A percentile compares a stretch with the other conserved stretches of the same genome.
These are phyloP conservation scores for Ornithoptera priamus DNA, from an alignment of 2,888 invertebrate genomes.

Conservation along the genomic window DNA sequence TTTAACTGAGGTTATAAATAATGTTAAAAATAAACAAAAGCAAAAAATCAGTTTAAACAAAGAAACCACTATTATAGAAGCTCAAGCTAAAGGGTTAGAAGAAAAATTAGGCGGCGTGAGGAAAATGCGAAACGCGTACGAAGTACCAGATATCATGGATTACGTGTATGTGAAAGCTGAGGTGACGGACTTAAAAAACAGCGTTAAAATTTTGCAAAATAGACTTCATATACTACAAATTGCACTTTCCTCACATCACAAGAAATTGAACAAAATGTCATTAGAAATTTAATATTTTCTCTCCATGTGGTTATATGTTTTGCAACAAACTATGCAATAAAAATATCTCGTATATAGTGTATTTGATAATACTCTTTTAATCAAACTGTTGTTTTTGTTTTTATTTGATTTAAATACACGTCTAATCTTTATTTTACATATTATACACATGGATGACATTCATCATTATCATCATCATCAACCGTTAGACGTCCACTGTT, in stretches of 20 bases:
- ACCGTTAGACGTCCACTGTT: no score
- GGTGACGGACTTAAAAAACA: conserved; percentile 65
- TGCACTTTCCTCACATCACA: conserved; percentile 57
- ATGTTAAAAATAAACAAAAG: conserved; percentile 60
- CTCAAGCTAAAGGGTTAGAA: conserved; percentile 61
- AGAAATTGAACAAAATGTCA: conserved; percentile 43
- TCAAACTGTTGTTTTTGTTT: no score
- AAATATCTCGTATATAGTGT: neutral
- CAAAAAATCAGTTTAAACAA: conserved; percentile 64
- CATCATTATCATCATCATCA: no score
- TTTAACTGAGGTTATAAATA: conserved; percentile 59
- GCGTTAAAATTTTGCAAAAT: conserved; percentile 59
- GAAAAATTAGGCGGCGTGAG: conserved; percentile 60
- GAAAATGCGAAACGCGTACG: conserved; percentile 62
- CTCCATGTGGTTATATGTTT: neutral
- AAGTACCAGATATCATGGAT: conserved; percentile 80
- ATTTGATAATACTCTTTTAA: no score
- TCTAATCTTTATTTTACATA: no score
- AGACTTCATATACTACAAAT: conserved; percentile 61
- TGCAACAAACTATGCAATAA: neutral
- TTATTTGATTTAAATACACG: no score
- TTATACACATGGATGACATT: no score
- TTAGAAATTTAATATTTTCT: neutral
- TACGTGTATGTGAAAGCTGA: conserved; percentile 78
- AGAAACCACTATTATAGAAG: conserved; percentile 57